These are phyloP conservation scores for Lindbergichthys nudifrons DNA, from an alignment of 2,797 vertebrate species.

Conservation along the genomic window DNA sequence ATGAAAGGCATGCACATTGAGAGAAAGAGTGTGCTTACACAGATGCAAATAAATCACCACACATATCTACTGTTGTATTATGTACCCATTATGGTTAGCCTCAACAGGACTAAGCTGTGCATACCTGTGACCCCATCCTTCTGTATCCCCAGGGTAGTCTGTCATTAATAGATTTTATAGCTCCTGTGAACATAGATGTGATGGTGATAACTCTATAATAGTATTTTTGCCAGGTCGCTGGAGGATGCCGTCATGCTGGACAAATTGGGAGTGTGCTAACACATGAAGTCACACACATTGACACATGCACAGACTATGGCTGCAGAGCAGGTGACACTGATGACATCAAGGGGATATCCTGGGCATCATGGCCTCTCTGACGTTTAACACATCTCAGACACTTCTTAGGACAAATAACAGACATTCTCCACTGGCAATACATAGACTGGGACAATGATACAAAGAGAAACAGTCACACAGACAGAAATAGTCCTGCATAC, in stretches of 20 bases:
- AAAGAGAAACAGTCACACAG: conserved; percentile 26
- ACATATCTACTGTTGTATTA: conserved; percentile 26
- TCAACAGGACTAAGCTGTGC: conserved; percentile 31
- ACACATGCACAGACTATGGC: conserved; percentile 26
- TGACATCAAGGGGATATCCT: conserved; percentile 61
- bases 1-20: conserved; percentile 22
- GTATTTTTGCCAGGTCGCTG: conserved; percentile 51
- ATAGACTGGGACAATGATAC: conserved; percentile 21
- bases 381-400: conserved; percentile 45
- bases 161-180: conserved; percentile 74
- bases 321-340: conserved; percentile 58
- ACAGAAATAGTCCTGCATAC: conserved; percentile 44
- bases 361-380: conserved; percentile 52
- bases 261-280: conserved; percentile 41
- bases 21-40: conserved; percentile 18
- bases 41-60: background rate
- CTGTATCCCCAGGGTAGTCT: conserved; percentile 53
- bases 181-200: conserved; percentile 54
- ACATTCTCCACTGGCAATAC: conserved; percentile 34
- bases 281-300: conserved; percentile 16
- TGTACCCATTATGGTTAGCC: conserved; percentile 54
- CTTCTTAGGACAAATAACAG: conserved; percentile 36
- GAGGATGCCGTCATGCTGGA: conserved; percentile 58
- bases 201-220: conserved; percentile 67
- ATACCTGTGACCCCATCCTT: conserved; percentile 55